Evolutionary conservation across 2,888 invertebrate genomes (phyloP), one percentile per base, ranked within the genome.

Genomic region (Acleris emargana): DNA sequence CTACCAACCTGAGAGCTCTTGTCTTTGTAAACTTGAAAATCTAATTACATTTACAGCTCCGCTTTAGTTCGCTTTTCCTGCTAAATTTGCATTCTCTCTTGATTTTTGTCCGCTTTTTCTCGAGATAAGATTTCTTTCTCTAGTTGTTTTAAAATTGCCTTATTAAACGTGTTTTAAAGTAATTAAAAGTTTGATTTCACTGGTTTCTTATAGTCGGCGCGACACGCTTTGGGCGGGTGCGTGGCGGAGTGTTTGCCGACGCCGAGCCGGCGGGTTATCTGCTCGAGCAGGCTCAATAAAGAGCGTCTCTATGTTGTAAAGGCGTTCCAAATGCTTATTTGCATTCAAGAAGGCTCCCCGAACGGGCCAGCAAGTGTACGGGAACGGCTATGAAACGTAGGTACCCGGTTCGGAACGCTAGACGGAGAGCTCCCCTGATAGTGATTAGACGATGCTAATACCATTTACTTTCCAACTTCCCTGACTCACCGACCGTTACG

Each of bases 1-100:
- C 89, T 90, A 87, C 86, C 85, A 86, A 91, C 89, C 90, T 89
- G 89, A 89, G 88, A 84, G 84, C 84, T 85, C 88, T 86, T 88
- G 90, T 91, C 90, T 91, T 91, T 89, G 90, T 89, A 90, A 90
- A 90, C 88, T 91, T 85, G 87, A 87, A 91, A 91, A 91, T 91
- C 89, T 92, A 91, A 91, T 91, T 92, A 91, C 91, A 90, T 91
- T 91, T 89, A 90, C 90, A 89, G 85, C 84, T 84, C 83, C 82
- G 87, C 84, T 87, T 84, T 87, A 89, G 85, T 88, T 86, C 84
- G 81, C 82, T 81, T 85, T 84, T 86, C 82, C 83, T 78, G 80
- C 82, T 81, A 81, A 82, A 89, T 89, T 90, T 89, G 88, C 88
- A 89, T 90, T 89, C 87, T 76, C 73, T 70, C 81, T 79, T 86